A percentile compares a stretch with the other conserved stretches of the same genome.
These are phyloP conservation scores for Etia nguti DNA, from an alignment of 2,113 vertebrate genomes.

Conservation along the genomic window DNA sequence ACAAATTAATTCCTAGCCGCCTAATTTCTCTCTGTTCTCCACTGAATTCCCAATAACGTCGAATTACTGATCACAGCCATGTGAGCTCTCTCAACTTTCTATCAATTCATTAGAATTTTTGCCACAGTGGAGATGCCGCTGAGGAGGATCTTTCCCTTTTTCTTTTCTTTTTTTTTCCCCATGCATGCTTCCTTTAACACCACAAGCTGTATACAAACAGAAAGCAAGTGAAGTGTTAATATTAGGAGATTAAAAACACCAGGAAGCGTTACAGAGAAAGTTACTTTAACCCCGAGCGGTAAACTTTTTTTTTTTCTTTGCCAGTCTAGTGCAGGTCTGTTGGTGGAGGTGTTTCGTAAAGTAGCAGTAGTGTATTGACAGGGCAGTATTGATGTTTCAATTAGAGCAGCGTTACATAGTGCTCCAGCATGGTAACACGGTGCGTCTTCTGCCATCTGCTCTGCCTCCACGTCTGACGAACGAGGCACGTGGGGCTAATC, in stretches of 20 bases:
- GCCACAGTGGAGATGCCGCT: conserved; percentile 24
- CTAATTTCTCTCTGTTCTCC: conserved; percentile 70
- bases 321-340: conserved; percentile 38
- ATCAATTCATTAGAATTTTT: conserved; percentile 59
- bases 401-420: conserved; percentile 73
- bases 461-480: conserved; percentile 71
- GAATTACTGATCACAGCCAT: conserved; percentile 55
- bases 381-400: conserved; percentile 77
- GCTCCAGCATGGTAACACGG: conserved; percentile 68
- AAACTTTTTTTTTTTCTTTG: conserved; percentile 14
- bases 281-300: neutral
- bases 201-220: conserved; percentile 7
- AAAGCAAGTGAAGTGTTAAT: conserved; percentile 17
- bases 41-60: conserved; percentile 60
- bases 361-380: conserved; percentile 66
- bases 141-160: conserved; percentile 15
- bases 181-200: neutral
- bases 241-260: conserved; percentile 11
- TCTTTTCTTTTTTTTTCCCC: neutral
- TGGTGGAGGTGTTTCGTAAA: conserved; percentile 49
- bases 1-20: conserved; percentile 69
- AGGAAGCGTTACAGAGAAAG: neutral
- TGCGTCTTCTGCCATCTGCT: conserved; percentile 76
- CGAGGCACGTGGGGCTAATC: conserved; percentile 76
- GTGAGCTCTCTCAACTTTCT: conserved; percentile 54